Evolutionary conservation across 2,113 vertebrate genomes (phyloP), one percentile per base, ranked within the genome.

Genomic region (Perca fluviatilis): DNA sequence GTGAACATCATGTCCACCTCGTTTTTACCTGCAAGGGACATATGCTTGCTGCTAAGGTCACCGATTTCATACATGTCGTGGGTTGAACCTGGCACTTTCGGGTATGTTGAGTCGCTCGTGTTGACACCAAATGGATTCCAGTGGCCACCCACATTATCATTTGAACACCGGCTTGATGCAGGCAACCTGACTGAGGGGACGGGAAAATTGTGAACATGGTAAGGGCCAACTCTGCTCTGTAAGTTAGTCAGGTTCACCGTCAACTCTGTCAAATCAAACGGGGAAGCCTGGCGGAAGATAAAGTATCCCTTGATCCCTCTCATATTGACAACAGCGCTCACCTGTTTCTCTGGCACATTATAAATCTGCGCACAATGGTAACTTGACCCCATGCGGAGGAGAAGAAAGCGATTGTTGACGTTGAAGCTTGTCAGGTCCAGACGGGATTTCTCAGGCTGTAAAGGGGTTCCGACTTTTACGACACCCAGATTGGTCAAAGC

Each of bases 91-190:
- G 90, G 80, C 19, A 1, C 71, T 6, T 23, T 78, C 0, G 95
- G 95, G 76, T 96, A 96, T 9, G 77, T 18, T 19, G 92, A 49
- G 27, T n/a, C 71, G 0, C 0, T 88, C 5, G 61, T 69, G 53
- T 92, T 53, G n/a, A 96, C 25, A 5, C 46, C 27, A 47, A 96
- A 96, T 8, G 96, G 96, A 86, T 96, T 95, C 94, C 86, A 96
- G 85, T 96, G 95, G 5, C 91, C 94, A 16, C 94, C 96, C 4
- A 95, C 84, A 21, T 94, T 94, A 64, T 94, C 91, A 58, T 95
- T 92, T 27, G 90, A 92, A 64, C 96, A 97, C 18, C 79, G n/a
- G 65, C 77, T 82, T 43, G 88, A 82, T 18, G 46, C 4, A 0
- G 82, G 76, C 3, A 86, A 75, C 1, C 73, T 86, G 51, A 92